Conservation (phyloP, 2,888 invertebrate species). For the Pyrocoelia pectoralis region DNA sequence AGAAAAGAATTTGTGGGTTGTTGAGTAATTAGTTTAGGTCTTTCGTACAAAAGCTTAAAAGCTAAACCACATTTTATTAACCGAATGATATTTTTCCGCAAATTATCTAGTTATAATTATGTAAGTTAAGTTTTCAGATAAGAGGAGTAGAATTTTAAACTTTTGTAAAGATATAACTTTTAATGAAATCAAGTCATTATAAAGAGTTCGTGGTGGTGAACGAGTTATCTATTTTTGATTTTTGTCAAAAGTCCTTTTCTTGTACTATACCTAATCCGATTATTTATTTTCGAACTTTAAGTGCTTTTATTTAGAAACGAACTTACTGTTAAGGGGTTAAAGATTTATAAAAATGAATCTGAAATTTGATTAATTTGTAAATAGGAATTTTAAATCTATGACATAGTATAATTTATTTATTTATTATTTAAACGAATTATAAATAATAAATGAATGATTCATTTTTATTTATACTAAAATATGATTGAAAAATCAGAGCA, state of each 20-base stretch:
- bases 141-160: conserved; percentile 28
- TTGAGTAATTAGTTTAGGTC: conserved; percentile 28
- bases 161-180: conserved; percentile 33
- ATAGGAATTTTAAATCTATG: too few species aligned
- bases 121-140: conserved; percentile 25
- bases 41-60: conserved; percentile 24
- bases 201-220: conserved; percentile 17
- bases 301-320: too few species aligned
- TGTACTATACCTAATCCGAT: neutral
- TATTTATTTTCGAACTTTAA: conserved; percentile 3
- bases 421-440: too few species aligned
- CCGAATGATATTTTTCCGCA: conserved; percentile 33
- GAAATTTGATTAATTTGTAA: too few species aligned
- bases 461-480: too few species aligned
- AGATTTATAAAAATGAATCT: too few species aligned
- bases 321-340: too few species aligned
- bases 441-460: too few species aligned
- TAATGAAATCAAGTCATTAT: conserved; percentile 30
- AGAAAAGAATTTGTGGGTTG: too few species aligned
- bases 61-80: conserved; percentile 31
- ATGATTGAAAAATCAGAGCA: too few species aligned
- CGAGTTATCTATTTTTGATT: conserved; percentile 28
- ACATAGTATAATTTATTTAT: too few species aligned
- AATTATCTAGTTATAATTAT: conserved; percentile 35
- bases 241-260: conserved; percentile 10